Percentiles rank a stretch among this genome's conserved stretches.
Evolutionary conservation across 2,113 vertebrate species (phyloP).

Genomic region (Meriones unguiculatus): DNA sequence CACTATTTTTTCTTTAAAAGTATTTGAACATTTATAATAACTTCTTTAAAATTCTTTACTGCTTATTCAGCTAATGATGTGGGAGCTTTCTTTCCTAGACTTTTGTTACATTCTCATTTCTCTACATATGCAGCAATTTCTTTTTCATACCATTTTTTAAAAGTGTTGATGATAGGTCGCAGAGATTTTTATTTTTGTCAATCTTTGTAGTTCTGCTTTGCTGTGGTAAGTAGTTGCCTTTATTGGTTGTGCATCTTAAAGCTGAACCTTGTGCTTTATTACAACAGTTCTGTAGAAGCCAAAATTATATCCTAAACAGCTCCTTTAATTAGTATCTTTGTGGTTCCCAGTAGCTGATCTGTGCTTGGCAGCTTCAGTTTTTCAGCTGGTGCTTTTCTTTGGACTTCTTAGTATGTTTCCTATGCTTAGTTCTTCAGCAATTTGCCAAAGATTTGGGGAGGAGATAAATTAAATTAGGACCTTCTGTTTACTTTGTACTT

Average conservation of each 20-base stretch:
- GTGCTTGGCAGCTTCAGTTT: background rate
- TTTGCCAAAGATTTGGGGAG: background rate
- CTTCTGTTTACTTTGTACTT: background rate
- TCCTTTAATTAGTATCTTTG: background rate
- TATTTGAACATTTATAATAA: background rate
- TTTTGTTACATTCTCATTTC: constrained; percentile 22
- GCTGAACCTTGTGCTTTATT: constrained; percentile 38
- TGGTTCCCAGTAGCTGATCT: background rate
- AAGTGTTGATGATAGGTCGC: background rate
- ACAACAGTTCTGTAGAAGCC: background rate
- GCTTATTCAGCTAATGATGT: no score
- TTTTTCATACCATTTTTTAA: background rate
- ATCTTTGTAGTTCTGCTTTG: background rate
- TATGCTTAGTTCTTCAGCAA: background rate
- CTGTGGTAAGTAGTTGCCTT: background rate
- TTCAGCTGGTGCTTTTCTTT: background rate
- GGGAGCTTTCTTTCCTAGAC: background rate
- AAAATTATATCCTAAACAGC: constrained; percentile 38
- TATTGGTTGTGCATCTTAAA: background rate
- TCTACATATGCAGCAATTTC: background rate
- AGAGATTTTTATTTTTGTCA: background rate
- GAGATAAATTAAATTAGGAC: constrained; percentile 25
- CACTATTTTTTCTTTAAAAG: background rate
- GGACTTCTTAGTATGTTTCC: background rate
- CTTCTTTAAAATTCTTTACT: background rate